Evolutionary conservation across 2,797 vertebrate species (phyloP).

Genomic region (Anabacerthia variegaticeps): DNA sequence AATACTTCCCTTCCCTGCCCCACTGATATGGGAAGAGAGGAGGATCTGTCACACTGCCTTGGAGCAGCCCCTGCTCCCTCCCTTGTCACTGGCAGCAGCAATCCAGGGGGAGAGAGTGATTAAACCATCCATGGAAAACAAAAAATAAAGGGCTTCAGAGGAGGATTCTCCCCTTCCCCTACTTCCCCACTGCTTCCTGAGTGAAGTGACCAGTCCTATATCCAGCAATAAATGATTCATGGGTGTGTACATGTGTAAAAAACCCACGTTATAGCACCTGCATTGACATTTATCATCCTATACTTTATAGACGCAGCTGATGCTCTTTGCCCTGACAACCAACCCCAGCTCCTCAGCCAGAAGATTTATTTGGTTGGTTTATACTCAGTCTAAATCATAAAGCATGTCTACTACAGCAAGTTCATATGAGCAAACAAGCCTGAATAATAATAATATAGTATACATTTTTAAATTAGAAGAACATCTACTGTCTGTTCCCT

Average conservation of each 20-base stretch:
- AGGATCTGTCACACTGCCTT: neutral
- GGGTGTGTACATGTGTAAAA: neutral
- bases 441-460: neutral
- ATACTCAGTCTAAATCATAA: neutral
- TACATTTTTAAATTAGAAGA: neutral
- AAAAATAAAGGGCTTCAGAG: neutral
- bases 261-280: neutral
- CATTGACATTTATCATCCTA: neutral
- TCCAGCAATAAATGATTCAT: neutral
- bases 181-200: neutral
- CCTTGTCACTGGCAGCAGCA: neutral
- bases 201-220: neutral
- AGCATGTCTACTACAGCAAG: neutral
- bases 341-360: neutral
- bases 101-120: neutral
- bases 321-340: neutral
- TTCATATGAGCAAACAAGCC: neutral
- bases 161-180: neutral
- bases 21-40: neutral
- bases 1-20: slow-evolving; percentile 15
- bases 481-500: neutral
- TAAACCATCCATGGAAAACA: neutral
- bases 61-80: neutral
- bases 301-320: neutral
- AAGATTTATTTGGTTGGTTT: neutral